Evolutionary conservation across 2,797 vertebrate species (phyloP).

Genomic region (Gymnoscopelus microlampas): DNA sequence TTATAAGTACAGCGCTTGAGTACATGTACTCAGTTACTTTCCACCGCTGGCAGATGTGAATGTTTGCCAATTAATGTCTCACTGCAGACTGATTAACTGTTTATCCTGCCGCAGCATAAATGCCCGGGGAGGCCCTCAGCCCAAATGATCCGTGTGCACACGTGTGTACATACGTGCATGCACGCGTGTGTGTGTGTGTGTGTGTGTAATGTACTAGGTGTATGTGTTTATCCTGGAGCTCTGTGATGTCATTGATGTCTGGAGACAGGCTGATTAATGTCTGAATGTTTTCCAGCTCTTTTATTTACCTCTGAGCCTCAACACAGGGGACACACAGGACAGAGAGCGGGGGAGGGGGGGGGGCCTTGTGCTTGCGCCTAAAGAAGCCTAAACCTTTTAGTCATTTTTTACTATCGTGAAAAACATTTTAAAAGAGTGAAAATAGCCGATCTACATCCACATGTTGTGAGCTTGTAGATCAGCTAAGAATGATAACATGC

Average conservation of each 20-base stretch:
- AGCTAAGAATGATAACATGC: no score
- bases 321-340: slow-evolving; percentile 30
- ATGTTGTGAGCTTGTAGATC: no score
- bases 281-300: slow-evolving; percentile 74
- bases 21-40: no score
- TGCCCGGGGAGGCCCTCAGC: slow-evolving; percentile 12
- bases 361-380: no score
- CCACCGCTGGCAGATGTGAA: slow-evolving; percentile 8
- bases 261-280: slow-evolving; percentile 80
- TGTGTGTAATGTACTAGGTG: slow-evolving; percentile 18
- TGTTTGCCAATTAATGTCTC: slow-evolving; percentile 52
- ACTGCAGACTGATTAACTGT: slow-evolving; percentile 69
- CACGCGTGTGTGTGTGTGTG: slow-evolving; percentile 2
- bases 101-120: slow-evolving; percentile 58
- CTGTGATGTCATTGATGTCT: slow-evolving; percentile 81
- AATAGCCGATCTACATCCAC: no score
- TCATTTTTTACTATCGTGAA: no score
- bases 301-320: slow-evolving; percentile 61
- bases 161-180: neutral
- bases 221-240: slow-evolving; percentile 68
- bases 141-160: slow-evolving; percentile 39
- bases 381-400: no score
- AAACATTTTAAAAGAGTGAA: no score
- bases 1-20: no score
- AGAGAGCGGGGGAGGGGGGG: slow-evolving; percentile 1